Evolutionary conservation across 2,888 invertebrate species (phyloP), one percentile per base, ranked within the genome.

Genomic region (Dynastes grantii): DNA sequence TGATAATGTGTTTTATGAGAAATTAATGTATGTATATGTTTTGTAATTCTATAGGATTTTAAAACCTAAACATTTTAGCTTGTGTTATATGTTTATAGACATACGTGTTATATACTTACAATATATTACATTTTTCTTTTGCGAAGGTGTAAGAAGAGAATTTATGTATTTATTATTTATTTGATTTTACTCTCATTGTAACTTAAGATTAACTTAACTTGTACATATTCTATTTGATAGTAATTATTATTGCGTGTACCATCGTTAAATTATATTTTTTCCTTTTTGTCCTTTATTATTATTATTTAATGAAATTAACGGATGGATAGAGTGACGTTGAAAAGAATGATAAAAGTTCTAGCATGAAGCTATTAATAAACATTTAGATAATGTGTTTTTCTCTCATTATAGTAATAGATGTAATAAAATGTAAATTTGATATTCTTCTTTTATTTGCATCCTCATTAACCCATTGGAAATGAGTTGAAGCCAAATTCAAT

Each of bases 111-210:
- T 63, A 55, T 68, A 40, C 27, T 22, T 61, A 58, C 22, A 58
- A 22, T 22, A 37, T 58, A 58, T 58, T 58, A 71, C 55, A 70
- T 40, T 13, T 73, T 61, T 61, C 22, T 49, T 61, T 61, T 45
- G 11, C 27, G n/a, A 63, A 40, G 22, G 61, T 22, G 11, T 40
- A 75, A 77, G 68, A 61, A 76, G 49, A 45, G 45, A 45, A 45
- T 45, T 45, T 65, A 64, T 79, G 77, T 79, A 77, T 79, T 76
- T 77, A 77, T 77, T 79, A 79, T 79, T 79, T 79, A 79, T 79
- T 55, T 79, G 77, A 77, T 77, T 76, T 77, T 77, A 75, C 67
- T 73, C 63, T 73, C 55, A 71, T 64, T 64, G 53, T 71, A 9
- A 73, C 53, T 65, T 75, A 79, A 75, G 45, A 29, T 68, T 58